Percentiles rank a stretch among this genome's conserved stretches.
Evolutionary conservation across 2,797 vertebrate species (phyloP).

Genomic region (Sebastes trivittatus): DNA sequence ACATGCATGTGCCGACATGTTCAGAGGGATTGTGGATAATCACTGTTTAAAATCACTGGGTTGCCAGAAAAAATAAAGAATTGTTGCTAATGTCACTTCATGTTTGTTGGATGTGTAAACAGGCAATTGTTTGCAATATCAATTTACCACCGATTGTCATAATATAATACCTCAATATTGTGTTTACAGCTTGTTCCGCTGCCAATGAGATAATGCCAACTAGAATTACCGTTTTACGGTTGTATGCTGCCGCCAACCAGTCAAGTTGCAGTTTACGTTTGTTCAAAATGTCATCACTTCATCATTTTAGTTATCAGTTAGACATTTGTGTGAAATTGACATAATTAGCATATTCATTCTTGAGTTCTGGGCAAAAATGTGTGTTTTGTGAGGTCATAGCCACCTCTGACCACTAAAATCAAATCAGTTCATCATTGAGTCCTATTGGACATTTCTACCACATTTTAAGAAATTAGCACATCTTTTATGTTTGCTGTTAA

Average conservation of each 20-base stretch:
- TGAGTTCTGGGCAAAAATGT: too few species aligned
- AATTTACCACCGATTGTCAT: background rate
- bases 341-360: too few species aligned
- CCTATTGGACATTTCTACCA: too few species aligned
- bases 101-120: background rate
- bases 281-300: too few species aligned
- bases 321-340: too few species aligned
- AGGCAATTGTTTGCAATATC: background rate
- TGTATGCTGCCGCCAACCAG: fast-evolving
- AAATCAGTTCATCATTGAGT: fast-evolving
- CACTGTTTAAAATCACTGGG: background rate
- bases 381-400: too few species aligned
- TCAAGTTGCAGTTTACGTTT: too few species aligned
- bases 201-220: background rate
- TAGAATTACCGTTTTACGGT: fast-evolving
- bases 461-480: fast-evolving
- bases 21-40: background rate
- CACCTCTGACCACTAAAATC: too few species aligned
- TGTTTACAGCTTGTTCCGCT: background rate
- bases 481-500: too few species aligned
- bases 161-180: background rate
- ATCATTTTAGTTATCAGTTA: too few species aligned
- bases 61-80: background rate
- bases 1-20: background rate
- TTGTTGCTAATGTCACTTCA: background rate